Percentiles rank a stretch among this genome's conserved stretches.
These are phyloP conservation scores for Clanis bilineata DNA, from an alignment of 2,888 invertebrate genomes.

Conservation along the genomic window DNA sequence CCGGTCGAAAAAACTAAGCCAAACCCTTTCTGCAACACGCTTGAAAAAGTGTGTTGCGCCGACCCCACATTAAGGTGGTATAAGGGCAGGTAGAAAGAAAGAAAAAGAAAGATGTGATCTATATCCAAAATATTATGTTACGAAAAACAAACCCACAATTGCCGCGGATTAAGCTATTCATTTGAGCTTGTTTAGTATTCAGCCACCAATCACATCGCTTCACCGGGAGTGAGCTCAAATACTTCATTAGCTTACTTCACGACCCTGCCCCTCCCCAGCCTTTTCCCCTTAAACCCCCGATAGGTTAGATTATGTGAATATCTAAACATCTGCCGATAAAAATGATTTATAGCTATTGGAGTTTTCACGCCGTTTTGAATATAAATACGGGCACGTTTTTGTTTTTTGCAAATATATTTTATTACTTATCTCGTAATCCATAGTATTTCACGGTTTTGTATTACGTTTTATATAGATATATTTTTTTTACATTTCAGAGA, in stretches of 20 bases:
- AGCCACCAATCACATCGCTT: conserved; percentile 17
- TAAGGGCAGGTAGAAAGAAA: too few species aligned
- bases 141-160: background rate
- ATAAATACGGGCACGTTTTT: background rate
- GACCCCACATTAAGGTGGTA: too few species aligned
- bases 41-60: too few species aligned
- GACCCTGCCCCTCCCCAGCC: background rate
- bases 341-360: conserved; percentile 5
- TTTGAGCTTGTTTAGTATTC: conserved; percentile 19
- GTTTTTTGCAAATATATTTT: background rate
- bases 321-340: conserved; percentile 13
- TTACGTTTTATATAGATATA: background rate
- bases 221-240: conserved; percentile 14
- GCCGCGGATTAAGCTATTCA: background rate
- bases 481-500: too few species aligned
- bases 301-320: conserved; percentile 4
- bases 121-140: background rate
- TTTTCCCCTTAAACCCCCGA: background rate
- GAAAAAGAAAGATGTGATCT: too few species aligned
- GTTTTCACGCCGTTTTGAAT: background rate
- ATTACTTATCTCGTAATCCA: background rate
- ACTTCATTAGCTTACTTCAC: conserved; percentile 21
- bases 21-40: too few species aligned
- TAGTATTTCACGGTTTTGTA: background rate
- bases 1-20: too few species aligned